phyloP scores from a whole-genome alignment of 2,888 invertebrate genomes.

The Neria commutata region DNA sequence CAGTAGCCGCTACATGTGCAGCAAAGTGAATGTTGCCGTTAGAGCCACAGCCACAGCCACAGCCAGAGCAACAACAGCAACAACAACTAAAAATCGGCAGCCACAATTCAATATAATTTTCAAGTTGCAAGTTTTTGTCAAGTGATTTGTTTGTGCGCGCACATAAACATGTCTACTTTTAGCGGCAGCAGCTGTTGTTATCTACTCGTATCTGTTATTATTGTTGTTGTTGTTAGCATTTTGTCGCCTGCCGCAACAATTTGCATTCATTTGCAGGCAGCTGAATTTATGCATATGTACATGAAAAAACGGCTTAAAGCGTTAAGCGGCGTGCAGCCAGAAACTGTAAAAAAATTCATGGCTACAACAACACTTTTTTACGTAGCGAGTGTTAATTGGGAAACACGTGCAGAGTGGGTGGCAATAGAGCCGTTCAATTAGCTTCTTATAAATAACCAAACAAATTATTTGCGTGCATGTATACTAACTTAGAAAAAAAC shows the following conservation, averaged over 20 bases:
- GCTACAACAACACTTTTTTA: too few relatives aligned
- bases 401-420: too few relatives aligned
- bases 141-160: conserved; percentile 4
- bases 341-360: too few relatives aligned
- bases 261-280: not conserved
- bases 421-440: too few relatives aligned
- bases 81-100: not conserved
- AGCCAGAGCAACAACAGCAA: conserved; percentile 13
- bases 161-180: not conserved
- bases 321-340: not conserved
- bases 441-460: too few relatives aligned
- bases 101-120: not conserved
- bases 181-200: not conserved
- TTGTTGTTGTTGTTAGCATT: not conserved
- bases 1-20: too few relatives aligned
- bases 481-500: too few relatives aligned
- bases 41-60: conserved; percentile 19
- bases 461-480: too few relatives aligned
- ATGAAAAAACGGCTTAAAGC: not conserved
- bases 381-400: too few relatives aligned
- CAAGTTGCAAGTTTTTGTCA: not conserved
- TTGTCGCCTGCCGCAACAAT: not conserved
- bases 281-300: not conserved
- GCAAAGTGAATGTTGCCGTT: too few relatives aligned
- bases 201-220: too few relatives aligned